Percentiles rank a stretch among this genome's conserved stretches.
Conservation (phyloP, 2,113 vertebrate genomes). For the Grammomys dolichurus region DNA sequence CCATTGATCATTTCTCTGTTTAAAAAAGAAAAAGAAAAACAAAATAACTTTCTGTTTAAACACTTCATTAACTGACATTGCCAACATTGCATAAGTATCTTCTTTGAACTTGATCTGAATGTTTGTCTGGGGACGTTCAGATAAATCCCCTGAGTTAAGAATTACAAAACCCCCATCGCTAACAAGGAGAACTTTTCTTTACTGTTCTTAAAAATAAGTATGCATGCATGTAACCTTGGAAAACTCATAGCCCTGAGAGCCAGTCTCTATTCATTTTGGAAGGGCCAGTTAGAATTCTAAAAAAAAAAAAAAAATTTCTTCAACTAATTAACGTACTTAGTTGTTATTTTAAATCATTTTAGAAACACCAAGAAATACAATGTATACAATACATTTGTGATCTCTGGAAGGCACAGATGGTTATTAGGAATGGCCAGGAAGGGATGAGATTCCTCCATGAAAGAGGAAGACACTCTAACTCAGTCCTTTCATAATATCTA, state of each 20-base stretch:
- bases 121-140: not conserved
- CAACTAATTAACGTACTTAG: not conserved
- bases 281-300: not conserved
- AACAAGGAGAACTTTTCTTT: conserved; percentile 38
- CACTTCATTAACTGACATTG: conserved; percentile 11
- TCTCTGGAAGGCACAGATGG: not conserved
- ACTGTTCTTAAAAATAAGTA: not conserved
- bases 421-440: not conserved
- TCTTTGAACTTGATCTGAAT: conserved; percentile 30
- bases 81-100: not conserved
- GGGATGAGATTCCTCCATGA: not conserved
- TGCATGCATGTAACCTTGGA: not conserved
- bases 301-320: not conserved
- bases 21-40: not conserved
- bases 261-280: conserved; percentile 36
- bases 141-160: conserved; percentile 3
- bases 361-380: conserved; percentile 20
- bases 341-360: conserved; percentile 30
- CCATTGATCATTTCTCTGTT: conserved; percentile 10
- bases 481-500: not conserved
- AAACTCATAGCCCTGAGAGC: not conserved
- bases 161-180: not conserved
- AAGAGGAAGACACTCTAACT: not conserved
- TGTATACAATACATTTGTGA: not conserved
- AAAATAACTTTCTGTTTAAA: not conserved